Conservation (phyloP, 2,113 vertebrate genomes). For the Lophotis ruficrista region DNA sequence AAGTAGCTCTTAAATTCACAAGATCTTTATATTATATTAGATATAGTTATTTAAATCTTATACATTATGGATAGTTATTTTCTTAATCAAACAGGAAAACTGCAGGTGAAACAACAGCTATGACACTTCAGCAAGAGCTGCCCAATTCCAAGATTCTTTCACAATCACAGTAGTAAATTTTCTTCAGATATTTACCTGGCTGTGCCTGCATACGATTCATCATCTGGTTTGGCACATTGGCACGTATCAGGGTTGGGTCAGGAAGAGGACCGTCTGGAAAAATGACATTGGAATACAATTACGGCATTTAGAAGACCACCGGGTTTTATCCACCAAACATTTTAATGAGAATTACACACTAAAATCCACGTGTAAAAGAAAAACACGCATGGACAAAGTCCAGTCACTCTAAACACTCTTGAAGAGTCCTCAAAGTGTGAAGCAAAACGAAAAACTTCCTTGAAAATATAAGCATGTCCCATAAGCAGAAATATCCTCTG, state of each 20-base stretch:
- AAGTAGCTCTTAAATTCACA: not conserved
- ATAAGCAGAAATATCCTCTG: not conserved
- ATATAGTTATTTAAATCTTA: not conserved
- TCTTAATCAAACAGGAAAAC: not conserved
- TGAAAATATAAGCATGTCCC: not conserved
- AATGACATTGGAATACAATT: not conserved
- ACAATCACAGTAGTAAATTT: not conserved
- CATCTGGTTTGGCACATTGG: conserved; percentile 90
- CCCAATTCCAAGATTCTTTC: not conserved
- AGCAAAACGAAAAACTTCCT: not conserved
- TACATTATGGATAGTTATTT: not conserved
- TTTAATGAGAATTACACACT: not conserved
- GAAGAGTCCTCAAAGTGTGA: not conserved
- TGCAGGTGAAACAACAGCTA: not conserved
- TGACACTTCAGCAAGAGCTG: not conserved
- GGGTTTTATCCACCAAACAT: not conserved
- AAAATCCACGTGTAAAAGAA: not conserved
- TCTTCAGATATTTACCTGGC: conserved; percentile 76
- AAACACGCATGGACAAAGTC: not conserved
- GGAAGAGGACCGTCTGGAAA: conserved; percentile 88
- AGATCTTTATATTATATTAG: not conserved
- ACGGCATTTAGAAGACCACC: not conserved
- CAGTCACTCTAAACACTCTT: not conserved
- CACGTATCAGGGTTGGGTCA: conserved; percentile 88
- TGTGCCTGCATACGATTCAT: conserved; percentile 90